Evolutionary conservation across 2,113 vertebrate genomes (phyloP).

Genomic region (Oryzias javanicus): DNA sequence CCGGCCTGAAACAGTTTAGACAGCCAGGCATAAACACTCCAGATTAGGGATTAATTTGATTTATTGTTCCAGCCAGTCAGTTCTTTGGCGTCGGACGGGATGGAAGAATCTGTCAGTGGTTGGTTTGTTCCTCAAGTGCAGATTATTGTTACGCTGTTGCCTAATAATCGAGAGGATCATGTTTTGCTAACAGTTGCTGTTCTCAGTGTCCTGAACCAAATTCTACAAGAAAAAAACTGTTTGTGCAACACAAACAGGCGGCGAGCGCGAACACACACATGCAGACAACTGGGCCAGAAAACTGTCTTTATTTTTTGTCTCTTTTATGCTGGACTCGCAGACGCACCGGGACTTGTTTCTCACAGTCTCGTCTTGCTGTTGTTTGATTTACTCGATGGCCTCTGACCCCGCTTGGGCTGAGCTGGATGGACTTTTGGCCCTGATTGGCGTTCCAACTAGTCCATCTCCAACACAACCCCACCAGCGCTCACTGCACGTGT

Average conservation of each 20-base stretch:
- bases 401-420: conserved; percentile 54
- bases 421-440: conserved; percentile 62
- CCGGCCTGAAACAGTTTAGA: conserved; percentile 47
- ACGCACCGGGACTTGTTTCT: conserved; percentile 50
- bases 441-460: conserved; percentile 44
- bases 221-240: conserved; percentile 30
- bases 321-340: conserved; percentile 14
- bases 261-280: too few relatives aligned
- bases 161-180: conserved; percentile 47
- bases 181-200: conserved; percentile 34
- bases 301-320: conserved; percentile 7
- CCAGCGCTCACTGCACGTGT: conserved; percentile 10
- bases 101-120: conserved; percentile 13
- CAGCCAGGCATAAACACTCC: conserved; percentile 48
- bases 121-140: conserved; percentile 24
- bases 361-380: conserved; percentile 65
- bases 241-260: too few relatives aligned
- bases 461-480: conserved; percentile 31
- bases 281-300: conserved; percentile 16
- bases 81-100: conserved; percentile 43
- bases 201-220: conserved; percentile 47
- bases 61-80: conserved; percentile 32
- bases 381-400: conserved; percentile 63
- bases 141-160: conserved; percentile 42
- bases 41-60: conserved; percentile 45